phyloP scores from a whole-genome alignment of 1,140 invertebrate genomes.

The Bathynomus jamesi region DNA sequence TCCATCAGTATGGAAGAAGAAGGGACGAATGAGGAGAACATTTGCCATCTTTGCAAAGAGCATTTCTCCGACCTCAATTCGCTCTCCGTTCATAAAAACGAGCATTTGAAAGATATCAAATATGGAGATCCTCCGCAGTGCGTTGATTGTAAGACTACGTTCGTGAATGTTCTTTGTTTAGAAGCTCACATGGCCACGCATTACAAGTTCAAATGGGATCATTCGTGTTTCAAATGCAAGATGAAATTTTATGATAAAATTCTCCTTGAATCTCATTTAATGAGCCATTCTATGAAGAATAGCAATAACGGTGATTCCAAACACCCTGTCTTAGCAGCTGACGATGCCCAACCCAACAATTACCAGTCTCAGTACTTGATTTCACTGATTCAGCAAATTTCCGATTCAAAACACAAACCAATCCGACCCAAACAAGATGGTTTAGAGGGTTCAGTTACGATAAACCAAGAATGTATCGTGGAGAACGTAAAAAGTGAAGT shows the following conservation, averaged over 20 bases:
- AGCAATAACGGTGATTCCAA: not conserved
- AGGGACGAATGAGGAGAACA: not conserved
- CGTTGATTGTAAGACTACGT: constrained; percentile 26
- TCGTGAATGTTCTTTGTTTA: constrained; percentile 35
- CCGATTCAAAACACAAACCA: not conserved
- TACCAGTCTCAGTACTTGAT: not conserved
- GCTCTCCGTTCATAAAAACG: constrained; percentile 32
- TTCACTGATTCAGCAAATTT: not conserved
- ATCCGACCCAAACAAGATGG: no score
- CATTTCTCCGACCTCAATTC: constrained; percentile 27
- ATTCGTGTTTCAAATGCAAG: constrained; percentile 24
- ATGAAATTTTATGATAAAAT: constrained; percentile 31
- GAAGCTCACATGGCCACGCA: constrained; percentile 37
- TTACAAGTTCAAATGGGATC: constrained; percentile 24
- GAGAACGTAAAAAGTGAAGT: no score
- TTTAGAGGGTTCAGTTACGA: no score
- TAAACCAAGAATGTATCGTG: no score
- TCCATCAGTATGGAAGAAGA: constrained; percentile 28
- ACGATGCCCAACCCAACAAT: no score
- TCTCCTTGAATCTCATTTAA: constrained; percentile 26
- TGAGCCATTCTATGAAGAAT: constrained; percentile 18
- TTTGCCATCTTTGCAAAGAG: constrained; percentile 29
- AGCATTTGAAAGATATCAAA: constrained; percentile 27
- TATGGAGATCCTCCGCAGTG: constrained; percentile 27
- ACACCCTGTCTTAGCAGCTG: no score